These are phyloP conservation scores for Pilophorus perplexus DNA, from an alignment of 2,888 invertebrate genomes.

Conservation along the genomic window DNA sequence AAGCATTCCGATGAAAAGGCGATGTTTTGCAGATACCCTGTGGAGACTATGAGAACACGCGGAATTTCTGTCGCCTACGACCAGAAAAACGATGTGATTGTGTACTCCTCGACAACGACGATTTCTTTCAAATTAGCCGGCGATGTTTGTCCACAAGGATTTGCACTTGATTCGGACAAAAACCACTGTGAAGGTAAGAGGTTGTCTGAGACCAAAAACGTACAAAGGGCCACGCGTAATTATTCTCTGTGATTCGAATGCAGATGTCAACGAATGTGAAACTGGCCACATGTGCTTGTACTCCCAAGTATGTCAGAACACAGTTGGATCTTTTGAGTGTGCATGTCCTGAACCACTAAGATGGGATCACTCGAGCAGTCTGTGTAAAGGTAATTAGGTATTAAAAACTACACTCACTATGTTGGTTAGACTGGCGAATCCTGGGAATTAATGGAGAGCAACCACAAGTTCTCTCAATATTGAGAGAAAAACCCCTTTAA, in stretches of 20 bases:
- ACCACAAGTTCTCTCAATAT: too few relatives aligned
- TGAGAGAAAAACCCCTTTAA: too few relatives aligned
- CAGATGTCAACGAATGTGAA: conserved; percentile 59
- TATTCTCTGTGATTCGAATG: too few relatives aligned
- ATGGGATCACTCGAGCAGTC: too few relatives aligned
- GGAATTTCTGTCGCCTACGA: not conserved
- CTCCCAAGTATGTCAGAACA: conserved; percentile 62
- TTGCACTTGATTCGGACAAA: not conserved
- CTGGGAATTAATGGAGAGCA: too few relatives aligned
- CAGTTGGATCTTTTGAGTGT: conserved; percentile 62
- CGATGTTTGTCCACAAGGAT: conserved; percentile 2
- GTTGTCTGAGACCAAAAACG: not conserved
- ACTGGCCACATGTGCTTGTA: conserved; percentile 55
- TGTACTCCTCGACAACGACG: not conserved
- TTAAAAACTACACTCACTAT: too few relatives aligned
- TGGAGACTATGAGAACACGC: not conserved
- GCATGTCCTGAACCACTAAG: conserved; percentile 54
- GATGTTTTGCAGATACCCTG: conserved; percentile 8
- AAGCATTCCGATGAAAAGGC: too few relatives aligned
- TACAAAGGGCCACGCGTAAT: too few relatives aligned
- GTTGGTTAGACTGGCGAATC: too few relatives aligned
- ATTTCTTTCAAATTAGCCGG: not conserved
- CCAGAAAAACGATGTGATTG: not conserved
- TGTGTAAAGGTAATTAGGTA: too few relatives aligned
- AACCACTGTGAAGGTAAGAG: conserved; percentile 4